Percentiles rank a stretch among this genome's conserved stretches.
Conservation (phyloP, 2,888 invertebrate genomes). For the Creontiades dilutus region DNA sequence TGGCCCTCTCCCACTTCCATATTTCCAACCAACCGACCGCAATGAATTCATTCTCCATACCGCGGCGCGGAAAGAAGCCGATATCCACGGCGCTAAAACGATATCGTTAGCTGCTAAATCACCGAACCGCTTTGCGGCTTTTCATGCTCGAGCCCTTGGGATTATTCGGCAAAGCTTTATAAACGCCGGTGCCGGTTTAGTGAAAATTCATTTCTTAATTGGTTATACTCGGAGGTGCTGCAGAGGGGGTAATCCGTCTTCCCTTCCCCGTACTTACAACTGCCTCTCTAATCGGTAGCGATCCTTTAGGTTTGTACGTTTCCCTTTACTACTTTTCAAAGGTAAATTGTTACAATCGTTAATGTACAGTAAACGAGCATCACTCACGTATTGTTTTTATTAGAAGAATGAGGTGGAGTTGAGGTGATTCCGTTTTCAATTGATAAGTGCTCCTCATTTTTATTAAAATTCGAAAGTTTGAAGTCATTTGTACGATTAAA, state of each 20-base stretch:
- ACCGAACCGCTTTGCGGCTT: slow-evolving; percentile 35
- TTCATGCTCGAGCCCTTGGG: neutral
- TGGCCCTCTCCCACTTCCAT: neutral
- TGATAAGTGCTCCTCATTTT: too few relatives aligned
- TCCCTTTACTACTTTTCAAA: neutral
- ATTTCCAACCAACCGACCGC: neutral
- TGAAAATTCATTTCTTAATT: slow-evolving; percentile 26
- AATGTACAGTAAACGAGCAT: too few relatives aligned
- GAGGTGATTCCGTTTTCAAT: too few relatives aligned
- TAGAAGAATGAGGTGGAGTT: too few relatives aligned
- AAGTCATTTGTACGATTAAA: too few relatives aligned
- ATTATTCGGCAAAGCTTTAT: slow-evolving; percentile 31
- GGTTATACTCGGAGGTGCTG: neutral
- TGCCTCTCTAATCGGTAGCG: neutral
- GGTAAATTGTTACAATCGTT: neutral
- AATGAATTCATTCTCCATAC: neutral
- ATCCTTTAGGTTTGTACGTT: neutral
- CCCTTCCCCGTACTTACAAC: neutral
- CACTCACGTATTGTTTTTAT: too few relatives aligned
- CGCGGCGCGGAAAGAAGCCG: neutral
- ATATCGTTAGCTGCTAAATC: slow-evolving; percentile 24
- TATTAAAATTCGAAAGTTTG: too few relatives aligned
- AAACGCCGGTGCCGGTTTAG: slow-evolving; percentile 22
- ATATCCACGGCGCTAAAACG: neutral
- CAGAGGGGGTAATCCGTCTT: slow-evolving; percentile 8